Base-by-base conservation (phyloP, 2,888 invertebrate species). In the Dorcus hopei region DNA sequence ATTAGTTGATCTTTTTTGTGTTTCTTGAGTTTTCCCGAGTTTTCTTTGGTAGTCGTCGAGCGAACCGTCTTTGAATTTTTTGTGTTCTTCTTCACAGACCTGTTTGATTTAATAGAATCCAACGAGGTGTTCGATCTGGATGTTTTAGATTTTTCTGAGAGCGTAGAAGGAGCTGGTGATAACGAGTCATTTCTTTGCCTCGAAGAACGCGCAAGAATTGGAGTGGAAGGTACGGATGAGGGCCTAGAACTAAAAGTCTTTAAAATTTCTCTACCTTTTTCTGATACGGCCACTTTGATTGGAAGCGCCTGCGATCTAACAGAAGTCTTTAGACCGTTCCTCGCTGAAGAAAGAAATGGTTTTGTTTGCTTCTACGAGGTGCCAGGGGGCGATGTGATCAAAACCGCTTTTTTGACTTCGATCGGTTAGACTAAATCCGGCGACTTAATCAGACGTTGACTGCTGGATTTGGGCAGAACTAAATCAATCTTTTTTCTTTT, bases 371-470 rank as follows among this genome's bases (percentile, higher is more conserved):
- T 82, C 11, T 78, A 72, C 2, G 75, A 70, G 0, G 77, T 75
- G 33, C 78, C 79, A 2, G 74, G 62, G 1, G 74, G 70, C 9
- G 71, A 50, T n/a, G 67, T 55, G 55, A 58, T 65, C 9, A 52
- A 19, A 38, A 49, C 40, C 9, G 65, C 54, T 58, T 58, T 52
- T 54, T 82, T 82, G 0, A 85, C 84, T 69, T 86, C 85, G 26
- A 80, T 81, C 0, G 86, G 83, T 0, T 85, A 85, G 42, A 83
- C 76, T 3, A 87, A 71, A 55, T 83, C 84, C 0, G 85, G 82
- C 38, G 86, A 80, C 63, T 78, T 79, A 50, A 78, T 74, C 38
- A 74, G 42, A n/a, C 52, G 59, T 19, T 69, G 70, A n/a, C 58
- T 43, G 38, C 63, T 59, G 4, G 65, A 56, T 57, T 70, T 69